These are phyloP conservation scores for Nebria ingens DNA, from an alignment of 1,140 invertebrate genomes.

Conservation along the genomic window DNA sequence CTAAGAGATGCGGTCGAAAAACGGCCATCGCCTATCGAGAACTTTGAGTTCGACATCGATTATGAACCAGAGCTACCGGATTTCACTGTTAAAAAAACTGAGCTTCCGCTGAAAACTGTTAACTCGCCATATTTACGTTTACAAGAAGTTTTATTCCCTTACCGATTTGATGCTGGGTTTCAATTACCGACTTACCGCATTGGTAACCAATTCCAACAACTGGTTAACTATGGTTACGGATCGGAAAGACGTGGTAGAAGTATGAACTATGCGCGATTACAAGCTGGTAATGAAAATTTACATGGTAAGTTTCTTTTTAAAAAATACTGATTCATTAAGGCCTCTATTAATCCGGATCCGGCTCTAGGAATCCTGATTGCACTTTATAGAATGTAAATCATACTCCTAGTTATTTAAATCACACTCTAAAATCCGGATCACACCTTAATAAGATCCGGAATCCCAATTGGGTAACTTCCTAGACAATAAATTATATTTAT, in stretches of 20 bases:
- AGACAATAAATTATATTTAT: no score
- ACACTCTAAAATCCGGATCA: no score
- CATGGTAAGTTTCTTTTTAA: neutral
- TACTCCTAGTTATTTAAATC: no score
- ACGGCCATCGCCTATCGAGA: constrained; percentile 43
- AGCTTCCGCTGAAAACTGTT: constrained; percentile 1
- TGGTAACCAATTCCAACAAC: constrained; percentile 29
- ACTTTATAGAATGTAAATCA: no score
- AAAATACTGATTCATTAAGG: no score
- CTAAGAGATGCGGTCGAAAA: constrained; percentile 59
- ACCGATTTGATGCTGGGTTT: constrained; percentile 13
- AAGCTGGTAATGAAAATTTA: constrained; percentile 19
- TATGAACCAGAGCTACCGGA: neutral
- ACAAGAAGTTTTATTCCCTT: constrained; percentile 37
- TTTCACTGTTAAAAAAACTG: neutral
- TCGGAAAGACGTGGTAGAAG: constrained; percentile 22
- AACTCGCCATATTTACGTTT: neutral
- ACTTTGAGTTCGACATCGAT: constrained; percentile 38
- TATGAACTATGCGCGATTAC: constrained; percentile 18
- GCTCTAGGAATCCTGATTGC: no score
- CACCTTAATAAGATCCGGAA: no score
- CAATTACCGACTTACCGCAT: constrained; percentile 26
- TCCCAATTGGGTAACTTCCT: no score
- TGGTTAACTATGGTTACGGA: constrained; percentile 20
- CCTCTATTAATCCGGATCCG: no score